Evolutionary conservation across 2,113 vertebrate species (phyloP).

Genomic region (Sprattus sprattus): DNA sequence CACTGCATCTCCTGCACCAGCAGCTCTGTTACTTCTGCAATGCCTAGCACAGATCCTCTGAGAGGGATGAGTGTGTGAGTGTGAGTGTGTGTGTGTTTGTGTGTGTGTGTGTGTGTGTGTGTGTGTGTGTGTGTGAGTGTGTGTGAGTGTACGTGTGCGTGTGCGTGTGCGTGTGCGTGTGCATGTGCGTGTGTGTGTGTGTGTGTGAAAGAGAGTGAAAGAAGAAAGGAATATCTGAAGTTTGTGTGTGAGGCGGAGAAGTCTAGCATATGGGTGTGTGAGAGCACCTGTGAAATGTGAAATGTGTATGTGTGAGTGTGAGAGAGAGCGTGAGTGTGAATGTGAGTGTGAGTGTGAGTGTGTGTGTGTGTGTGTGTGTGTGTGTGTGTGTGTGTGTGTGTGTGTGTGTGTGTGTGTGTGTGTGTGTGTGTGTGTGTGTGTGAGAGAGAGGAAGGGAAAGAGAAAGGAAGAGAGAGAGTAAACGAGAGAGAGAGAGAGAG

Average conservation of each 20-base stretch:
- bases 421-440: not conserved
- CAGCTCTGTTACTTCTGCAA: too few relatives aligned
- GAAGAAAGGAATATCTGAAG: not conserved
- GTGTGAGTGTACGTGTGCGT: not conserved
- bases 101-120: not conserved
- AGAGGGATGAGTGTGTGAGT: slow-evolving; percentile 18
- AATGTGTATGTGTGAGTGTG: too few relatives aligned
- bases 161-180: not conserved
- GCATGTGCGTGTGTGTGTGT: not conserved
- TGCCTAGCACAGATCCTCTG: too few relatives aligned
- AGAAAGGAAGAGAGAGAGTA: not conserved
- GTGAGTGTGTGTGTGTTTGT: too few relatives aligned
- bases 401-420: too few relatives aligned
- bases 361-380: not conserved
- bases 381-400: too few relatives aligned
- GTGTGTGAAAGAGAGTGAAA: not conserved
- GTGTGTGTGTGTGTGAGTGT: not conserved
- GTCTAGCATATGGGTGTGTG: not conserved
- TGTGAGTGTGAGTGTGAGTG: too few relatives aligned
- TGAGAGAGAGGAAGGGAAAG: not conserved
- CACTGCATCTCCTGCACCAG: too few relatives aligned
- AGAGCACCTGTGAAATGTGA: not conserved
- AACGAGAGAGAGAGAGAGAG: not conserved
- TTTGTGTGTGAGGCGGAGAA: not conserved
- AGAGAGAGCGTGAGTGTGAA: not conserved